A percentile compares a stretch with the other conserved stretches of the same genome.
phyloP scores from a whole-genome alignment of 1,140 invertebrate genomes.

The Heliconius congener region DNA sequence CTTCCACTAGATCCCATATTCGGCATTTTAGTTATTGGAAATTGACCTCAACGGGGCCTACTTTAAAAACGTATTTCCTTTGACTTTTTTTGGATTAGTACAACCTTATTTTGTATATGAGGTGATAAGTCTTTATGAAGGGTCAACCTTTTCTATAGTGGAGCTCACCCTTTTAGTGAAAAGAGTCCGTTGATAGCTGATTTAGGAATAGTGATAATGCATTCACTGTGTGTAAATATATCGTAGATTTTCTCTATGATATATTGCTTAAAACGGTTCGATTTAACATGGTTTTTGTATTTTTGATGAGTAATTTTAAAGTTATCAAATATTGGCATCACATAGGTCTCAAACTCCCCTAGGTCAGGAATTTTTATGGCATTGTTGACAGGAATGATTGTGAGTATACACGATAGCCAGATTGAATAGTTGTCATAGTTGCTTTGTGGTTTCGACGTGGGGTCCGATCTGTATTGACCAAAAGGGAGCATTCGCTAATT shows the following conservation, averaged over 20 bases:
- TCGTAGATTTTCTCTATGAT: conserved; percentile 79
- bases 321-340: conserved; percentile 24
- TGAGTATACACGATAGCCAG: conserved; percentile 33
- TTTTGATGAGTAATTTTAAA: conserved; percentile 25
- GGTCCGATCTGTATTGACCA: conserved; percentile 42
- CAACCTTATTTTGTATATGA: conserved; percentile 81
- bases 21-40: conserved; percentile 42
- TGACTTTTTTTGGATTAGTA: conserved; percentile 65
- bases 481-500: conserved; percentile 52
- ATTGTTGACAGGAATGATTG: conserved; percentile 40
- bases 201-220: conserved; percentile 80
- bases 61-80: conserved; percentile 54
- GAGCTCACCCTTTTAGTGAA: conserved; percentile 80
- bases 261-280: conserved; percentile 57
- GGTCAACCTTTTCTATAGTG: conserved; percentile 81
- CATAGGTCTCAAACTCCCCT: conserved; percentile 25
- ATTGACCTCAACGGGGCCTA: conserved; percentile 58
- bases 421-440: conserved; percentile 57
- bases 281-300: conserved; percentile 18
- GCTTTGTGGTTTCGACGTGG: conserved; percentile 54
- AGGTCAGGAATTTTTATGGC: conserved; percentile 33
- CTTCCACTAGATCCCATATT: conserved; percentile 72
- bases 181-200: conserved; percentile 81
- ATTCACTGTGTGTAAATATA: conserved; percentile 79
- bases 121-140: conserved; percentile 82